Evolutionary conservation across 1,140 invertebrate genomes (phyloP), one percentile per base, ranked within the genome.

Genomic region (Rhagoletis pomonella): DNA sequence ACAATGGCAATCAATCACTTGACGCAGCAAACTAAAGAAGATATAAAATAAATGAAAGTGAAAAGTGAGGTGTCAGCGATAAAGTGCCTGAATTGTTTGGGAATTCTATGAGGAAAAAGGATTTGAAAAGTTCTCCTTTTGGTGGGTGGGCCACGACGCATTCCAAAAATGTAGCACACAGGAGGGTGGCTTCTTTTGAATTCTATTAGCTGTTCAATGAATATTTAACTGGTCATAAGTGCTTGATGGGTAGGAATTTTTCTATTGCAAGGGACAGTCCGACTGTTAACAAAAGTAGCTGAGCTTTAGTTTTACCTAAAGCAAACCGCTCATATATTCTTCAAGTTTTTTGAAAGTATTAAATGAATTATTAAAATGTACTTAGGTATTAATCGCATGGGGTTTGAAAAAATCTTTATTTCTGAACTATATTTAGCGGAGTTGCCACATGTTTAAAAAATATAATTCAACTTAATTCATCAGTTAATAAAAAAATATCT

Each of bases 31-130:
- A n/a, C 19, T 55, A 19, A 81, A 81, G 47, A 81, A 81, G 73
- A 81, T 81, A 81, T 81, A 81, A 81, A 81, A 81, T 58, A 81
- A 81, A 81, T 81, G n/a, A 81, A 81, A 55, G 73, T 81, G 73
- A 81, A 81, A 81, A 81, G 73, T 81, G 73, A 81, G 73, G 73
- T 81, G 73, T 81, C 73, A 81, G 73, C 73, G 47, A 55, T 81
- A 81, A 81, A 55, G 73, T 81, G 50, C 17, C 47, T 29, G 73
- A 81, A 81, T 81, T 81, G 47, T 19, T 81, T 81, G 73, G 73
- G n/a, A 81, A 19, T 55, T 55, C 7, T 55, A n/a, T 73, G 17
- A 42, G 17, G 14, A n/a, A 50, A 17, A 73, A 47, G 5, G 12
- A 73, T 17, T 73, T 50, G 7, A 5, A 47, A 19, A 29, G 19